Percentiles rank a stretch among this genome's conserved stretches.
Evolutionary conservation across 2,113 vertebrate genomes (phyloP).

Genomic region (Macroglossus sobrinus): DNA sequence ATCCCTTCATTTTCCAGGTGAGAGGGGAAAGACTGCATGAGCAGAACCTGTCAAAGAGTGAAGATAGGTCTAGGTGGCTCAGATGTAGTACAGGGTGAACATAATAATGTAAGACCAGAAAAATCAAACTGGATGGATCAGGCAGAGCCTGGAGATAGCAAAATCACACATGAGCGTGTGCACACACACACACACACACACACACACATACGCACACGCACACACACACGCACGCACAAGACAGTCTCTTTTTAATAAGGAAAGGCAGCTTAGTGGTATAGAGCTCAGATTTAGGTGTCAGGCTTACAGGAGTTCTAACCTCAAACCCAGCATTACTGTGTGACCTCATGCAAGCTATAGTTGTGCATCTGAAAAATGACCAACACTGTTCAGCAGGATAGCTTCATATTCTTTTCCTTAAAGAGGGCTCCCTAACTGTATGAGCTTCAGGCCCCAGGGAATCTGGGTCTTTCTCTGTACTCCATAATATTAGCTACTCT

Average conservation of each 20-base stretch:
- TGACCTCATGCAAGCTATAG: neutral
- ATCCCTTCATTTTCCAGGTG: neutral
- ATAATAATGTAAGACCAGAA: neutral
- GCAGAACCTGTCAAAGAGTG: fast-evolving
- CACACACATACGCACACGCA: neutral
- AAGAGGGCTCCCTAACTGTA: neutral
- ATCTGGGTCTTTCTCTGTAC: neutral
- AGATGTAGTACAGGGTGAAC: neutral
- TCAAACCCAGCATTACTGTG: neutral
- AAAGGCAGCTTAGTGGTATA: neutral
- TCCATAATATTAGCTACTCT: neutral
- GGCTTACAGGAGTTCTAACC: neutral
- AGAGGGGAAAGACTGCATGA: neutral
- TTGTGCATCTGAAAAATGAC: no score
- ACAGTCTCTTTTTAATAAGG: neutral
- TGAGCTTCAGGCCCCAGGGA: no score
- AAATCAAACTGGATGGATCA: neutral
- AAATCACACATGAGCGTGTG: no score
- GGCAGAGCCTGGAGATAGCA: neutral
- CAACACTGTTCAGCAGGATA: fast-evolving
- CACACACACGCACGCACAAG: neutral
- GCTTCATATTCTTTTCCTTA: neutral
- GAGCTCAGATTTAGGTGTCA: neutral
- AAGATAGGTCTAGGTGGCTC: neutral
- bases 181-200: neutral